These are phyloP conservation scores for Pongo abelii DNA, from an alignment of 2,113 vertebrate genomes.

Conservation along the genomic window DNA sequence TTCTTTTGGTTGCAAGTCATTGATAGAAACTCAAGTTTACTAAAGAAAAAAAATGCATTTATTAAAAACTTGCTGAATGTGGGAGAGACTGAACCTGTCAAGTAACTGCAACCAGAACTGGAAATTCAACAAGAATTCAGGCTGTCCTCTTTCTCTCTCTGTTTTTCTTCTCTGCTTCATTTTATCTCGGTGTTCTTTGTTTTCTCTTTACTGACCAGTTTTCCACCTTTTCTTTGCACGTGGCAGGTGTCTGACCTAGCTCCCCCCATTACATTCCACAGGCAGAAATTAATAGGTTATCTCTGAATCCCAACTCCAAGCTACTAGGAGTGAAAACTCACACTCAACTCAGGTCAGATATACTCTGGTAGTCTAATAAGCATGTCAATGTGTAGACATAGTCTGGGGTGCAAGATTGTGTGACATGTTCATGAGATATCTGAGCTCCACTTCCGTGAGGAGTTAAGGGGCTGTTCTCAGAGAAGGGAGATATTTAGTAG, in stretches of 20 bases:
- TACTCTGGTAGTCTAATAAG: neutral
- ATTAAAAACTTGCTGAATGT: neutral
- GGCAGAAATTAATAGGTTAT: neutral
- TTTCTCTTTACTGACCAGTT: neutral
- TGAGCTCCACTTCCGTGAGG: neutral
- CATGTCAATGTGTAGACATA: accelerated
- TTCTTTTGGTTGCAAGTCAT: neutral
- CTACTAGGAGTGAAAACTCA: neutral
- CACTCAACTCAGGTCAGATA: neutral
- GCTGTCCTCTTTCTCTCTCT: neutral
- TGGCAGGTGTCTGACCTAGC: neutral
- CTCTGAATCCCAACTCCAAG: neutral
- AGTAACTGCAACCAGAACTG: neutral
- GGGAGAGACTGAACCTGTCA: neutral
- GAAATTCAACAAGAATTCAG: neutral
- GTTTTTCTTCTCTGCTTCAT: neutral
- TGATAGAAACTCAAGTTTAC: slow-evolving; percentile 19
- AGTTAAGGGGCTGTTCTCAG: neutral
- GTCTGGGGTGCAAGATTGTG: neutral
- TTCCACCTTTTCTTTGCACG: neutral
- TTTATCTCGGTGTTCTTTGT: neutral
- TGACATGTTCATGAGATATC: too few relatives aligned
- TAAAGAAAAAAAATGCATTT: neutral
- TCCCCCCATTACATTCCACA: neutral
- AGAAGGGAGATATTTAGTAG: neutral